phyloP scores from a whole-genome alignment of 2,797 vertebrate genomes.

The Microchirus variegatus region DNA sequence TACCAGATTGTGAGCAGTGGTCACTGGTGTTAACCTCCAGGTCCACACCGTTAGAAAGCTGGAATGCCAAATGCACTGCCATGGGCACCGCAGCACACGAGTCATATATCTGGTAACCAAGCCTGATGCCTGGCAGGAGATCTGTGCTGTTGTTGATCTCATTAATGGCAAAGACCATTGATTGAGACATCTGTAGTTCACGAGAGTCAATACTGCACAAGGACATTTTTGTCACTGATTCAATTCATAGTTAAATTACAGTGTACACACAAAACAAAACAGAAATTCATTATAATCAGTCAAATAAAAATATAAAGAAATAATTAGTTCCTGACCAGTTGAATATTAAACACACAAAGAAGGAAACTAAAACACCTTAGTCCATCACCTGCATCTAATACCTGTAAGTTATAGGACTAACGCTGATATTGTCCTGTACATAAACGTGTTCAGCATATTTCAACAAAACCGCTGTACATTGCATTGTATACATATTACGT shows the following conservation, averaged over 20 bases:
- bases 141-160: conserved; percentile 70
- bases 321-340: too few species aligned
- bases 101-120: conserved; percentile 72
- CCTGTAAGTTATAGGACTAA: too few species aligned
- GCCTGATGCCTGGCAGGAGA: conserved; percentile 60
- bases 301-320: too few species aligned
- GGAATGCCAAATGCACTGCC: conserved; percentile 15
- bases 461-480: too few species aligned
- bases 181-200: conserved; percentile 55
- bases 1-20: neutral
- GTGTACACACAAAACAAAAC: neutral
- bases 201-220: conserved; percentile 49
- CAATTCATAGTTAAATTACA: too few species aligned
- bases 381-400: too few species aligned
- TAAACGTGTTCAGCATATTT: too few species aligned
- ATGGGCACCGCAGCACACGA: conserved; percentile 60
- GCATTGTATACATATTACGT: too few species aligned
- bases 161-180: conserved; percentile 67
- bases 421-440: too few species aligned
- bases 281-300: too few species aligned
- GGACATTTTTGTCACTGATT: neutral
- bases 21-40: neutral
- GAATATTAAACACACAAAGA: too few species aligned
- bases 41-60: neutral
- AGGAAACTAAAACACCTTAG: too few species aligned